Percentiles rank a stretch among this genome's conserved stretches.
These are phyloP conservation scores for Styela clava DNA, from an alignment of 23 tunicate genomes.

Conservation along the genomic window DNA sequence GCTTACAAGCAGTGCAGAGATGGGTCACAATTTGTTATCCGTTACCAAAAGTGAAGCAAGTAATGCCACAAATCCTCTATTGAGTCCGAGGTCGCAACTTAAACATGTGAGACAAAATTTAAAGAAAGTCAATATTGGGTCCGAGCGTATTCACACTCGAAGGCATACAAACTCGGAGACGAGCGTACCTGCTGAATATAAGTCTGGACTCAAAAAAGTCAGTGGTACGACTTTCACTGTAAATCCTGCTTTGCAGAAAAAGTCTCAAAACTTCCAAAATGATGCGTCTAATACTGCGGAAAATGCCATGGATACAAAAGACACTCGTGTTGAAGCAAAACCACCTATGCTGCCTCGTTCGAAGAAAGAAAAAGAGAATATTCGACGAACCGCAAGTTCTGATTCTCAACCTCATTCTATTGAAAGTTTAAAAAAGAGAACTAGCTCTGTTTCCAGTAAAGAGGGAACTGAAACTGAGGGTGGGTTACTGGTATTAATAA, in stretches of 20 bases:
- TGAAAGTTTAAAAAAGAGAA: constrained; percentile 11
- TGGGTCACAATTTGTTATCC: neutral
- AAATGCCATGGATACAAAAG: neutral
- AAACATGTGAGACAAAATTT: constrained; percentile 77
- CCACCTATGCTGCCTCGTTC: constrained; percentile 18
- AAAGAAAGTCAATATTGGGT: constrained; percentile 51
- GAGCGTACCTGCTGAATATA: neutral
- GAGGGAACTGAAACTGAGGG: neutral
- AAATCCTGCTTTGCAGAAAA: constrained; percentile 2
- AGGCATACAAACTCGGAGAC: constrained; percentile 7
- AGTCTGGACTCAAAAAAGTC: neutral
- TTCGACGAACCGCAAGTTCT: neutral
- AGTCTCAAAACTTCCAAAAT: neutral
- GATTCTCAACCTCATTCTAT: constrained; percentile 15
- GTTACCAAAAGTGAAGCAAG: constrained; percentile 8
- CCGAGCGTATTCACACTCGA: neutral
- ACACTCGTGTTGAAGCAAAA: constrained; percentile 2
- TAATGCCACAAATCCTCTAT: constrained; percentile 22
- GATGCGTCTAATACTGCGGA: neutral
- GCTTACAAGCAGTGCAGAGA: neutral
- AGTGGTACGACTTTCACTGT: constrained; percentile 8
- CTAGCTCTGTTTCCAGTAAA: constrained; percentile 7
- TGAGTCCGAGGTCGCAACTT: constrained; percentile 78
- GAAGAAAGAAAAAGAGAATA: constrained; percentile 7
- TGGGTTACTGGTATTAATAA: too few species aligned